Evolutionary conservation across 2,797 vertebrate genomes (phyloP).

Genomic region (Mus spretus): DNA sequence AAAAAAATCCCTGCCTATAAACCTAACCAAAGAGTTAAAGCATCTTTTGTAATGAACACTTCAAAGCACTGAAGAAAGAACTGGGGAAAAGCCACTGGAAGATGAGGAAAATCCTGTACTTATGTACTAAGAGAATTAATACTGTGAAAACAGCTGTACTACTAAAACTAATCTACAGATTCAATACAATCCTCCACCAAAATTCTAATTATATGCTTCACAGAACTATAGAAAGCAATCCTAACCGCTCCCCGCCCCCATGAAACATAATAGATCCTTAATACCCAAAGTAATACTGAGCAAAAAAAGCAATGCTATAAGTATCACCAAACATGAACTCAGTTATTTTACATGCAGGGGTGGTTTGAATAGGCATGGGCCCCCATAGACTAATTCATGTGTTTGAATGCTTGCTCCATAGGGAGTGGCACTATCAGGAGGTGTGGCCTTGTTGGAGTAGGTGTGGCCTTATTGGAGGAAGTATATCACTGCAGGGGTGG

Average conservation of each 20-base stretch:
- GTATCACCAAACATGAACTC: not conserved
- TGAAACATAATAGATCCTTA: not conserved
- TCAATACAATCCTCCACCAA: not conserved
- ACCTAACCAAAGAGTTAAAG: not conserved
- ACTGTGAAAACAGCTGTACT: too few species aligned
- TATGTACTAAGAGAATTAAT: not conserved
- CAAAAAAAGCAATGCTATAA: not conserved
- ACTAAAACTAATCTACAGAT: not conserved
- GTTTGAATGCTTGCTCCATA: not conserved
- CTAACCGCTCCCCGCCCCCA: not conserved
- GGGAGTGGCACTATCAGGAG: not conserved
- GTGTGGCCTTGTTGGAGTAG: not conserved
- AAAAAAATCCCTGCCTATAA: not conserved
- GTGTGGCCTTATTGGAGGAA: not conserved
- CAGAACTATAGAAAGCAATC: not conserved
- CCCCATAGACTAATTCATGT: not conserved
- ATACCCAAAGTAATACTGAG: not conserved
- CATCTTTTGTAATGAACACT: not conserved
- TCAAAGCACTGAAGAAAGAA: not conserved
- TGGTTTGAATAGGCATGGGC: not conserved
- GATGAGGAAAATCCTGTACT: not conserved
- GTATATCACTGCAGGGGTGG: not conserved
- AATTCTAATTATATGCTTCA: not conserved
- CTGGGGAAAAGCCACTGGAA: not conserved
- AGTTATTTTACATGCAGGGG: not conserved